These are phyloP conservation scores for Seriola rivoliana DNA, from an alignment of 2,113 vertebrate species.

Conservation along the genomic window DNA sequence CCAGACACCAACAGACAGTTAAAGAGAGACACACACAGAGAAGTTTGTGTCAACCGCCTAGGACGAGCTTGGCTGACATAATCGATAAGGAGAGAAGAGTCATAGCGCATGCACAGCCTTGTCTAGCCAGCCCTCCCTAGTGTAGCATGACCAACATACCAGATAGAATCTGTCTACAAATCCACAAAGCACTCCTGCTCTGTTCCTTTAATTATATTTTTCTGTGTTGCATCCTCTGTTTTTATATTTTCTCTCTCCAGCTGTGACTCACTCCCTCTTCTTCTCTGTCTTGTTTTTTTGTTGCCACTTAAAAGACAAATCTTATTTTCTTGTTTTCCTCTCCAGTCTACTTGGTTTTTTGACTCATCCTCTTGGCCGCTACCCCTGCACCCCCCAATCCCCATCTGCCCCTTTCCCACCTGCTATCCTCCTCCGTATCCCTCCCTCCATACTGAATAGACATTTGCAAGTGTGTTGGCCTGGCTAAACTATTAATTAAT, in stretches of 20 bases:
- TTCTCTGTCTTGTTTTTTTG: constrained; percentile 25
- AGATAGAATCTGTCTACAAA: constrained; percentile 42
- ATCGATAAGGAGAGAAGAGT: constrained; percentile 71
- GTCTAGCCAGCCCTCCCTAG: constrained; percentile 52
- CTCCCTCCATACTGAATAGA: constrained; percentile 57
- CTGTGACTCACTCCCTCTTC: constrained; percentile 4
- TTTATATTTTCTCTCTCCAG: constrained; percentile 4
- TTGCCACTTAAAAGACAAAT: constrained; percentile 37
- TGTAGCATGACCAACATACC: constrained; percentile 60
- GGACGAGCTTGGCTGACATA: constrained; percentile 62
- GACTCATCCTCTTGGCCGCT: constrained; percentile 7
- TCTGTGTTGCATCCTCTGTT: constrained; percentile 33
- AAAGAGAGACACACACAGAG: not conserved
- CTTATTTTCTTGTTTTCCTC: constrained; percentile 18
- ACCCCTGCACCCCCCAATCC: not conserved
- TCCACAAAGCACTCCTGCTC: constrained; percentile 17
- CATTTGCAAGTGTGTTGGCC: constrained; percentile 47
- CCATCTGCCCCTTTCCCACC: constrained; percentile 35
- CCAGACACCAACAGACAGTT: constrained; percentile 23
- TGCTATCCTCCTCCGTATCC: constrained; percentile 25
- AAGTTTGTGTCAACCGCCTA: constrained; percentile 33
- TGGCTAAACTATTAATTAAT: constrained; percentile 72
- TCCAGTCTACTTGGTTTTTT: constrained; percentile 26
- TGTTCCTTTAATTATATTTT: constrained; percentile 43
- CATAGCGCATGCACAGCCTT: constrained; percentile 58